Percentiles rank a stretch among this genome's conserved stretches.
Evolutionary conservation across 2,113 vertebrate species (phyloP).

Genomic region (Galeopterus variegatus): DNA sequence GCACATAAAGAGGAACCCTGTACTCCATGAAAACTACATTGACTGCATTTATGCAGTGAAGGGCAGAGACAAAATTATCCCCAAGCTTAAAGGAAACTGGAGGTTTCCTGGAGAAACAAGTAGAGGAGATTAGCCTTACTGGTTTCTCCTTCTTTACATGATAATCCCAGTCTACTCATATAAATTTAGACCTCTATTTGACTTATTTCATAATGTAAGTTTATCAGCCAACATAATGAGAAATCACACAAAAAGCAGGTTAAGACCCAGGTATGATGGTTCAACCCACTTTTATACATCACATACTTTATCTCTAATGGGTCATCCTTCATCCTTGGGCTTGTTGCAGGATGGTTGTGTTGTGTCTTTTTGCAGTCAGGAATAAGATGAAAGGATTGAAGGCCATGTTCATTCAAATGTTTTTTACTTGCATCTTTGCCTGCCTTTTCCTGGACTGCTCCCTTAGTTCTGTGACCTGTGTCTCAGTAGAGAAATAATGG

Average conservation of each 20-base stretch:
- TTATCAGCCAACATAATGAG: neutral
- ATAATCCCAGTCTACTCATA: neutral
- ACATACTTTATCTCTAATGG: neutral
- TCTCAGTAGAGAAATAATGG: neutral
- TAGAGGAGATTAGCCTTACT: neutral
- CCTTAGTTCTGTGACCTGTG: neutral
- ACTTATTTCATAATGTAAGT: neutral
- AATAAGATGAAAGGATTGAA: neutral
- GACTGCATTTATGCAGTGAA: neutral
- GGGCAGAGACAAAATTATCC: neutral
- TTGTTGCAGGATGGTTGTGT: neutral
- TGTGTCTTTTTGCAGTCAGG: neutral
- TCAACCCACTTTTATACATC: neutral
- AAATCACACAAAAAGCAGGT: neutral
- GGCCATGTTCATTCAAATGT: neutral
- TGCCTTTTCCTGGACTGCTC: neutral
- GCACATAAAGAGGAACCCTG: neutral
- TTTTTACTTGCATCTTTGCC: neutral
- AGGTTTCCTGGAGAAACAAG: neutral
- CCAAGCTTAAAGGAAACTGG: neutral
- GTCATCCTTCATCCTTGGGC: neutral
- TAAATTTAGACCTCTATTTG: neutral
- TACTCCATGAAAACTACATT: neutral
- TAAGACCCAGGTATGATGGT: neutral
- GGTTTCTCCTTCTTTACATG: neutral